Evolutionary conservation across 2,888 invertebrate species (phyloP).

Genomic region (Thalpophila matura): DNA sequence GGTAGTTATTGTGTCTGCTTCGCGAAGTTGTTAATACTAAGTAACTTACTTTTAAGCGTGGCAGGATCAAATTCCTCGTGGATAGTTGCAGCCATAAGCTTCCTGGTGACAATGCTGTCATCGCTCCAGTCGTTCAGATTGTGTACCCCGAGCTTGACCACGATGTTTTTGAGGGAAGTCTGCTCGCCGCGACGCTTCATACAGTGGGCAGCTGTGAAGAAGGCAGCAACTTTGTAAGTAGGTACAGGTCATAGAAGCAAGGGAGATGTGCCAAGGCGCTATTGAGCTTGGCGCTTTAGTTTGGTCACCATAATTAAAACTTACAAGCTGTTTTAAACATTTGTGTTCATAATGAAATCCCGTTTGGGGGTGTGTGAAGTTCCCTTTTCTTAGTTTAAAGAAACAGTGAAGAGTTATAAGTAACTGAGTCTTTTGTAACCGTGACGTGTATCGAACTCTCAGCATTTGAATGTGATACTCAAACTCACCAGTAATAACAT

Average conservation of each 20-base stretch:
- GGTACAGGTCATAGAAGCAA: not conserved
- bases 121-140: slow-evolving; percentile 87
- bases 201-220: slow-evolving; percentile 88
- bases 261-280: not conserved
- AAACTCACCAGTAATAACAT: slow-evolving; percentile 82
- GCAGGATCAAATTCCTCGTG: slow-evolving; percentile 78
- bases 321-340: too few relatives aligned
- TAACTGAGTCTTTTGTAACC: too few relatives aligned
- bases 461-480: not conserved
- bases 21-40: too few relatives aligned
- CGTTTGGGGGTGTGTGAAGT: too few relatives aligned
- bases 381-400: too few relatives aligned
- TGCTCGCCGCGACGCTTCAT: slow-evolving; percentile 74
- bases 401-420: not conserved
- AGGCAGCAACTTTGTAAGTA: not conserved
- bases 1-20: too few relatives aligned
- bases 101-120: slow-evolving; percentile 82
- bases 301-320: too few relatives aligned
- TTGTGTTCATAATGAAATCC: too few relatives aligned
- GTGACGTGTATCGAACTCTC: too few relatives aligned
- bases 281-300: too few relatives aligned
- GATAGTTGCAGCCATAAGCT: slow-evolving; percentile 76
- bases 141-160: slow-evolving; percentile 86
- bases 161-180: slow-evolving; percentile 75
- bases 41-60: slow-evolving; percentile 80